These are phyloP conservation scores for Seira musarum DNA, from an alignment of 2,888 invertebrate genomes.

Conservation along the genomic window DNA sequence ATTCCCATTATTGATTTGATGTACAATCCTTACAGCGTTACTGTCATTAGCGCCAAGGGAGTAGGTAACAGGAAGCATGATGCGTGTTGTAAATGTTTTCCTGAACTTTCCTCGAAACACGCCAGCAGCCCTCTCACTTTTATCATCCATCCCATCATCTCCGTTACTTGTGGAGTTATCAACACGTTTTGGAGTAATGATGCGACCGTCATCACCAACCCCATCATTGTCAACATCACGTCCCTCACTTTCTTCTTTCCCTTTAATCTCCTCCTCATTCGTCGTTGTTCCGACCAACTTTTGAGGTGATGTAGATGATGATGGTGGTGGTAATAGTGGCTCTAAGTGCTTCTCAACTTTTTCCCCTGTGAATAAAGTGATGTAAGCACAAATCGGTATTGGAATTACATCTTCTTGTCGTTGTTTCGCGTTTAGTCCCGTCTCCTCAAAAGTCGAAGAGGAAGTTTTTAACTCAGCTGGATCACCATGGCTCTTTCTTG, in stretches of 20 bases:
- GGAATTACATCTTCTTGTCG: slow-evolving; percentile 32
- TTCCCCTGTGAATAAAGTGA: slow-evolving; percentile 34
- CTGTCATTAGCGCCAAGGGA: slow-evolving; percentile 29
- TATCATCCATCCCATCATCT: slow-evolving; percentile 22
- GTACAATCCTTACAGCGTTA: slow-evolving; percentile 18
- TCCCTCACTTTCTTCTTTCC: slow-evolving; percentile 30
- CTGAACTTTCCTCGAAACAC: too few relatives aligned
- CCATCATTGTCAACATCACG: slow-evolving; percentile 32
- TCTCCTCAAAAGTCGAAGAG: slow-evolving; percentile 7
- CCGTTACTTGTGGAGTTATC: background rate
- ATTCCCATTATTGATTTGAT: background rate
- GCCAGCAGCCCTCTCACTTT: too few relatives aligned
- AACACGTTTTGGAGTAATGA: slow-evolving; percentile 11
- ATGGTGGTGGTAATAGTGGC: slow-evolving; percentile 4
- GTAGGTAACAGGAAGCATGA: slow-evolving; percentile 48
- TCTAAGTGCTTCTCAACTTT: background rate
- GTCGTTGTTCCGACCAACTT: background rate
- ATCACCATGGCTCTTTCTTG: too few relatives aligned
- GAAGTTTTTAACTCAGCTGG: too few relatives aligned
- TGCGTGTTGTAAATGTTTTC: slow-evolving; percentile 17
- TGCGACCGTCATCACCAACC: slow-evolving; percentile 20
- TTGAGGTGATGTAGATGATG: slow-evolving; percentile 29
- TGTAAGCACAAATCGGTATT: slow-evolving; percentile 46
- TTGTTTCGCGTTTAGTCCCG: slow-evolving; percentile 20
- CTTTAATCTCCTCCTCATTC: slow-evolving; percentile 22